Percentiles rank a stretch among this genome's conserved stretches.
phyloP scores from a whole-genome alignment of 2,797 vertebrate species.

The Vireo griseus region DNA sequence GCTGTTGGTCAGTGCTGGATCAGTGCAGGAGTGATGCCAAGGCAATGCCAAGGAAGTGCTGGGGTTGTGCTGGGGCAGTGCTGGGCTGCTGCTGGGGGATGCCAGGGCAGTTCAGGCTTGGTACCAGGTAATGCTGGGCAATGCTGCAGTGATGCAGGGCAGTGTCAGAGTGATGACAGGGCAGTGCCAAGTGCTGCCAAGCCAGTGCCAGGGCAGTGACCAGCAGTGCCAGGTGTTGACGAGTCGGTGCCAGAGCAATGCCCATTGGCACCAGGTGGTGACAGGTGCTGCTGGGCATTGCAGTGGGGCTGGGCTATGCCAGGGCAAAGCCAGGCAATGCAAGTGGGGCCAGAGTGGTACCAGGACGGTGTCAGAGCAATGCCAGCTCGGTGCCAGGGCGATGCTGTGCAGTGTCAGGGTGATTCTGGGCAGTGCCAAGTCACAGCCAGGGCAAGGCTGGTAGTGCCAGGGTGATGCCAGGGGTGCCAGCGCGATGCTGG shows the following conservation, averaged over 20 bases:
- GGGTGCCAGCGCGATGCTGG: not conserved
- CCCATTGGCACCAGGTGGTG: accelerated
- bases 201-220: not conserved
- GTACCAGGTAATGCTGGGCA: not conserved
- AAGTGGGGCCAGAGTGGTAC: too few species aligned
- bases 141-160: not conserved
- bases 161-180: not conserved
- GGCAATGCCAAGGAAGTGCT: not conserved
- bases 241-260: accelerated
- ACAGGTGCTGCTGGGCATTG: not conserved
- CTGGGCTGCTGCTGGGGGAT: not conserved
- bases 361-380: not conserved
- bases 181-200: not conserved
- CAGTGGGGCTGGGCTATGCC: not conserved
- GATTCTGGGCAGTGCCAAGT: too few species aligned
- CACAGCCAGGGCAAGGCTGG: too few species aligned
- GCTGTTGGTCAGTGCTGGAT: not conserved
- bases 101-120: not conserved
- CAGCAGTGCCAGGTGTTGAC: not conserved
- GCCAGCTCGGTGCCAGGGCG: accelerated
- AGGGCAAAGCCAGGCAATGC: not conserved
- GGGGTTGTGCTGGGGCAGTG: not conserved
- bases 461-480: accelerated
- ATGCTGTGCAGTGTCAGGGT: too few species aligned
- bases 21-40: not conserved